Evolutionary conservation across 92 coral and sea anemone species (phyloP), one percentile per base, ranked within the genome.

Genomic region (Parazoanthus atlanticus): DNA sequence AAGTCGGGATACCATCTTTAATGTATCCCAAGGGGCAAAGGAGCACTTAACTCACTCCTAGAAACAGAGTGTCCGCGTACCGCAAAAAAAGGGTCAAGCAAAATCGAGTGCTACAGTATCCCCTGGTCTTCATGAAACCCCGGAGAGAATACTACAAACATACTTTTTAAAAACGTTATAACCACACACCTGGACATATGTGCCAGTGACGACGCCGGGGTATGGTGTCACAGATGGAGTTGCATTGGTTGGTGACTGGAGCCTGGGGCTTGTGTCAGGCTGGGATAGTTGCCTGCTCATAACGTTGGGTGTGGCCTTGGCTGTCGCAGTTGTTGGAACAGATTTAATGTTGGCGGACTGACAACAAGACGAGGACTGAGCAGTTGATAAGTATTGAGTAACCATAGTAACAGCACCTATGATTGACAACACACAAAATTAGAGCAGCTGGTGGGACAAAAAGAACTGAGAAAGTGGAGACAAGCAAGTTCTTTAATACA

Each of bases 271-370:
- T 31, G 88, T 74, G 73, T 91, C 95, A 19, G 91, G 90, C 77
- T 93, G 93, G 25, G 94, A 91, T 30, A 88, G 88, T 30, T 94
- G 94, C 52, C 96, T 90, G 8, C 91, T 86, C 16, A 89, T 40
- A 15, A 91, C 40, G 32, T 78, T 85, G 43, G 94, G 93, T 30
- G 89, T 88, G 64, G 91, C 40, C 86, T 93, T 95, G 31, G 88
- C 85, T 43, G 76, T 46, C 23, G 80, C 30, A 31, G 89, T 80
- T 54, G 86, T 74, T 85, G 94, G 92, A 43, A 85, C 89, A 78
- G 80, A 80, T 29, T 88, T 93, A 43, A 88, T 91, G 31, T 21
- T 79, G 7, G 86, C 86, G 32, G 86, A 88, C 49, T 93, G 94
- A 13, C 89, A 79, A 13, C 89, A 79, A 78, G 84, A 86, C 49